Evolutionary conservation across 2,888 invertebrate species (phyloP).

Genomic region (Apodemia duryi): DNA sequence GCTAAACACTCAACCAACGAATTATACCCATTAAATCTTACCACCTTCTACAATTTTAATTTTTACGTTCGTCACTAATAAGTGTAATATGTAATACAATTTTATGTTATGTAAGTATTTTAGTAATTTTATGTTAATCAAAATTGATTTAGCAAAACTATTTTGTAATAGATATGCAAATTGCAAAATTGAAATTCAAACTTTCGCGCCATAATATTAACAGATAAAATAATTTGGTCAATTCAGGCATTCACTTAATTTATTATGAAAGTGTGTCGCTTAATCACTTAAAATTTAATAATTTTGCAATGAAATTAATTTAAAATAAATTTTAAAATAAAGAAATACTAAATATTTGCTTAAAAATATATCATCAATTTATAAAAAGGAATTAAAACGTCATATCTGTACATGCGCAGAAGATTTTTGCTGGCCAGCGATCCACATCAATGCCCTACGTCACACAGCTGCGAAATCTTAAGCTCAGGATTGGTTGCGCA

Average conservation of each 20-base stretch:
- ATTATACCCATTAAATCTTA: no score
- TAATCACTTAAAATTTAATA: background rate
- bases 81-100: no score
- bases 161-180: background rate
- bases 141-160: no score
- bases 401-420: conserved; percentile 62
- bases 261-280: background rate
- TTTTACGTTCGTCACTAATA: no score
- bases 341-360: background rate
- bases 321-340: background rate
- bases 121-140: no score
- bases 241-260: background rate
- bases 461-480: conserved; percentile 66
- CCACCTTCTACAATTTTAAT: no score
- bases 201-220: background rate
- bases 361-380: background rate
- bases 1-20: no score
- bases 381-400: conserved; percentile 43
- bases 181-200: background rate
- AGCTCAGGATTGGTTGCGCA: conserved; percentile 75
- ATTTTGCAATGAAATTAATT: background rate
- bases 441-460: conserved; percentile 78
- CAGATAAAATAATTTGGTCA: conserved; percentile 8
- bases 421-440: conserved; percentile 68
- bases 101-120: no score